phyloP scores from a whole-genome alignment of 1,140 invertebrate species.

The Anastrepha ludens region DNA sequence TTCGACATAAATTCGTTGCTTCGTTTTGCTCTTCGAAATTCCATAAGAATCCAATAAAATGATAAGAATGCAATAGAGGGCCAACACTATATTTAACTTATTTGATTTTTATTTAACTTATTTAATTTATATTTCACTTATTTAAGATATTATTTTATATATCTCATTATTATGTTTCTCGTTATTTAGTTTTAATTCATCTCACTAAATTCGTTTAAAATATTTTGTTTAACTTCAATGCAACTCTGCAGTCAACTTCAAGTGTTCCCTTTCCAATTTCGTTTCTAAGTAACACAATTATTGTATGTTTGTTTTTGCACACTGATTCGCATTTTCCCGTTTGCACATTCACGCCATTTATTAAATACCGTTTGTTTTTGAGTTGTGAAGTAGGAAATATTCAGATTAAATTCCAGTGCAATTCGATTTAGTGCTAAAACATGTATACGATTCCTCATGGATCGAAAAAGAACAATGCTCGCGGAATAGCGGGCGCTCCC shows the following conservation, averaged over 20 bases:
- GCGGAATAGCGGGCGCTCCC: not conserved
- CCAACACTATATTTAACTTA: too few species aligned
- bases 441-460: not conserved
- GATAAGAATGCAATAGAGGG: too few species aligned
- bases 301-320: conserved; percentile 11
- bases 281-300: not conserved
- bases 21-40: too few species aligned
- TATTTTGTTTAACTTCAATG: not conserved
- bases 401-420: not conserved
- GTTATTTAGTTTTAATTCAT: too few species aligned
- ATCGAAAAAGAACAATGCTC: not conserved
- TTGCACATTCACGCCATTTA: conserved; percentile 8
- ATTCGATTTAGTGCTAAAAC: not conserved
- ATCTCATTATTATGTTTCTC: too few species aligned
- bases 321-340: not conserved
- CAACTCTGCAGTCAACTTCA: not conserved
- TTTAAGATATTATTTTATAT: too few species aligned
- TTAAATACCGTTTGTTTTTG: conserved; percentile 24
- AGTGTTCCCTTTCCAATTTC: not conserved
- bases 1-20: too few species aligned
- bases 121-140: too few species aligned
- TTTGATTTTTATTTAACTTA: too few species aligned
- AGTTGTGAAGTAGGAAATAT: not conserved
- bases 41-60: too few species aligned
- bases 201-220: too few species aligned